These are phyloP conservation scores for Hydrotaea diabolus DNA, from an alignment of 2,888 invertebrate genomes.

Conservation along the genomic window DNA sequence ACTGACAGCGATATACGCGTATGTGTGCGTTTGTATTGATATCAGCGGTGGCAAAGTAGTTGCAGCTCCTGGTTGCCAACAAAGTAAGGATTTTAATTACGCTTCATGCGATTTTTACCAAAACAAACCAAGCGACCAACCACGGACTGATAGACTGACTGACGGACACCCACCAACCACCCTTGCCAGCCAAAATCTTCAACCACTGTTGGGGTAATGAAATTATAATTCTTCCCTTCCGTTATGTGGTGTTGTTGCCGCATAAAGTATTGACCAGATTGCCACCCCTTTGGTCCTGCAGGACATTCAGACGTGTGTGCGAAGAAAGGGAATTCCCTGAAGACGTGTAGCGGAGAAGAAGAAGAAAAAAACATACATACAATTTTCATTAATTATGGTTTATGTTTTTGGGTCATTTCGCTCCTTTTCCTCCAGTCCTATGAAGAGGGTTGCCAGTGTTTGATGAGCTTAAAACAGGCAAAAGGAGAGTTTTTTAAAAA, in stretches of 20 bases:
- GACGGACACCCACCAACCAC: neutral
- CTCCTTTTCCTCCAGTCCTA: neutral
- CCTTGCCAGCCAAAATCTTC: neutral
- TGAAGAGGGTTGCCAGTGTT: too few species aligned
- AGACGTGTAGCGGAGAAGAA: neutral
- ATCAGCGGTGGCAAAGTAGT: neutral
- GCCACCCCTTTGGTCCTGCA: neutral
- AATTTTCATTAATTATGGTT: constrained; percentile 49
- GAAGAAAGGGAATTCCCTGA: constrained; percentile 2
- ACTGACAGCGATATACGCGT: neutral
- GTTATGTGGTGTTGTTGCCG: neutral
- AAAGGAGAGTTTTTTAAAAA: too few species aligned
- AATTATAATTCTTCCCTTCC: constrained; percentile 14
- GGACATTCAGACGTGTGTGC: neutral
- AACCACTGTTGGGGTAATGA: constrained; percentile 20
- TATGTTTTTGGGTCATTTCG: constrained; percentile 34
- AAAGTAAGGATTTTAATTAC: constrained; percentile 32
- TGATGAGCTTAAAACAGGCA: too few species aligned
- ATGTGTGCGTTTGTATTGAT: neutral
- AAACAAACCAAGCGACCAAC: neutral
- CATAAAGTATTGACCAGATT: constrained; percentile 2
- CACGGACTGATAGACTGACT: neutral
- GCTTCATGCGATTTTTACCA: constrained; percentile 5
- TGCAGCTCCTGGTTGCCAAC: neutral
- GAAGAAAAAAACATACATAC: constrained; percentile 17